Evolutionary conservation across 2,113 vertebrate genomes (phyloP).

Genomic region (Struthio camelus): DNA sequence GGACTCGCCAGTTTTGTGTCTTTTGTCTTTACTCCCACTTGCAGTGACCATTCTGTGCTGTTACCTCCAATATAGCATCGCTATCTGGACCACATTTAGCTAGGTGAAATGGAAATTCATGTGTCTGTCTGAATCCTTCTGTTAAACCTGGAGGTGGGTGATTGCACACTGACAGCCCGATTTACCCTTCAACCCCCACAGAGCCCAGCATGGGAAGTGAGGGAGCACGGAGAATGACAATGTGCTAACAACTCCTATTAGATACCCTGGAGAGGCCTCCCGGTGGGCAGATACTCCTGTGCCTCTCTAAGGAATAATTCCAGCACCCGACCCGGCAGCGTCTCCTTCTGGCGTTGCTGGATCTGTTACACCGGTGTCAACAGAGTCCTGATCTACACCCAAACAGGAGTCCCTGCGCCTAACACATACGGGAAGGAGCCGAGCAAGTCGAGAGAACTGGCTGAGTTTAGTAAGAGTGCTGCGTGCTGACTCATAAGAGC

Average conservation of each 20-base stretch:
- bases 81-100: conserved; percentile 14
- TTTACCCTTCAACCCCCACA: conserved; percentile 18
- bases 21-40: not conserved
- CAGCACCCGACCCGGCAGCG: not conserved
- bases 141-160: not conserved
- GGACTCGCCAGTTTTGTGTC: not conserved
- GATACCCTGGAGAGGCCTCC: not conserved
- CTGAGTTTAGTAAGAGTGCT: not conserved
- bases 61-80: not conserved
- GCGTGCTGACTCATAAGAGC: no score
- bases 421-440: not conserved
- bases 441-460: not conserved
- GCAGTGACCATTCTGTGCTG: not conserved
- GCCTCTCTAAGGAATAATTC: not conserved
- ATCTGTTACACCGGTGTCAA: not conserved
- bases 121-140: not conserved
- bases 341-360: not conserved
- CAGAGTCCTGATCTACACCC: not conserved
- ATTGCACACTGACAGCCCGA: conserved; percentile 4
- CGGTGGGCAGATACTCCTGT: not conserved
- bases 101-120: not conserved
- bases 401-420: not conserved
- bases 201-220: not conserved
- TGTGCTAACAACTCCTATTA: not conserved
- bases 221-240: not conserved